phyloP scores from a whole-genome alignment of 2,888 invertebrate species.

The Ichneumoninae sp. region DNA sequence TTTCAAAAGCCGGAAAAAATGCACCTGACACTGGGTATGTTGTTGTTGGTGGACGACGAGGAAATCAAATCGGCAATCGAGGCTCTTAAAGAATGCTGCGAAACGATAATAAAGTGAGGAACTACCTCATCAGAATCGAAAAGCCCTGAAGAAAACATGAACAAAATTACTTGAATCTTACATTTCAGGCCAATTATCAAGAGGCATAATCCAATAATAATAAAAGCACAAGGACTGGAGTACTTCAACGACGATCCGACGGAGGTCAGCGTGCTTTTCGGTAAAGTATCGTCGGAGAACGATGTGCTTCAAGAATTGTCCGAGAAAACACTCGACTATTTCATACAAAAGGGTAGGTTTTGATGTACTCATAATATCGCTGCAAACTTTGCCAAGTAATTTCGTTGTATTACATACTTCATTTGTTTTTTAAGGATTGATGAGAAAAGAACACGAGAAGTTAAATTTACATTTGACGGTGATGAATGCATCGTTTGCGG shows the following conservation, averaged over 20 bases:
- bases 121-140: not conserved
- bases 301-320: slow-evolving; percentile 88
- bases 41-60: slow-evolving; percentile 91
- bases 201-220: slow-evolving; percentile 85
- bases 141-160: not conserved
- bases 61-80: slow-evolving; percentile 89
- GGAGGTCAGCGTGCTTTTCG: slow-evolving; percentile 92
- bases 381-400: slow-evolving; percentile 10
- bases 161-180: slow-evolving; percentile 28
- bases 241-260: slow-evolving; percentile 96
- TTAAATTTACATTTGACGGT: slow-evolving; percentile 95
- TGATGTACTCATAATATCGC: slow-evolving; percentile 36
- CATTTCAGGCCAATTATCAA: slow-evolving; percentile 83
- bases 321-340: slow-evolving; percentile 87
- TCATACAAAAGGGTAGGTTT: slow-evolving; percentile 83
- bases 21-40: slow-evolving; percentile 92
- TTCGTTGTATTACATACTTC: not conserved
- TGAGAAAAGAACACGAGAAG: slow-evolving; percentile 85
- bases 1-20: slow-evolving; percentile 91
- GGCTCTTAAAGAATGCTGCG: slow-evolving; percentile 88
- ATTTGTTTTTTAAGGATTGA: slow-evolving; percentile 84
- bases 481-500: slow-evolving; percentile 89
- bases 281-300: slow-evolving; percentile 85
- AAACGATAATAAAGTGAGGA: slow-evolving; percentile 87
- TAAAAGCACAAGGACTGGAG: slow-evolving; percentile 90